Base-by-base conservation (phyloP, 2,888 invertebrate species). In the Calephelis perditalis region DNA sequence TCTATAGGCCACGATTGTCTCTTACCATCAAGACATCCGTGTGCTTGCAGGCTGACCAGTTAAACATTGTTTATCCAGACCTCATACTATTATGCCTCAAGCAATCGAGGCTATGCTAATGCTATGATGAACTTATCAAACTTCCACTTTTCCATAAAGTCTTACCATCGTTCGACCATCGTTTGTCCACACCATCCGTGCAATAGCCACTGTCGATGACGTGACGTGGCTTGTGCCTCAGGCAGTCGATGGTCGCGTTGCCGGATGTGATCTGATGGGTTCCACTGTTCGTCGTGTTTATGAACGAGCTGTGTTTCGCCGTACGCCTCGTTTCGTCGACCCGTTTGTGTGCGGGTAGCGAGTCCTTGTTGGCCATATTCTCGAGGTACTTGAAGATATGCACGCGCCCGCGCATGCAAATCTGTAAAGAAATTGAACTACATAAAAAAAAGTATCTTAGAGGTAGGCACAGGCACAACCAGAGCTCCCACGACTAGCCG, bases 341-440 rank as follows among this genome's bases (percentile, higher is more conserved):
- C 74, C 89, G 84, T 86, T 86, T 81, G 84, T 86, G 85, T 73
- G 85, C 75, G 70, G 86, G 87, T 64, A 85, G 73, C 67, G 82
- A 82, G 74, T 91, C 93, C 83, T 95, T 96, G 76, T 93, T 93
- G 57, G 97, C 96, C 89, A 97, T 96, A 76, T 95, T 95, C 82
- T 98, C 97, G 70, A 98, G 92, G 88, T 96, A 98, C 84, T 98
- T 98, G 92, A 98, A 98, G 73, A 98, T 96, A 85, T 98, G 98
- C 77, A 97, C 96, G 77, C 97, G 93, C 71, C 98, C 98, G 81
- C 97, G 94, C 86, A 95, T 95, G 89, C 98, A 98, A 71, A 97
- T 91, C 96, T 97, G 84, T 7, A 90, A 77, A 7, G 43, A 40
- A 40, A 35, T 26, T 26, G 26, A 26, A 26, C 26, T 26, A 26